Evolutionary conservation across 2,888 invertebrate genomes (phyloP).

Genomic region (Aplocera efformata): DNA sequence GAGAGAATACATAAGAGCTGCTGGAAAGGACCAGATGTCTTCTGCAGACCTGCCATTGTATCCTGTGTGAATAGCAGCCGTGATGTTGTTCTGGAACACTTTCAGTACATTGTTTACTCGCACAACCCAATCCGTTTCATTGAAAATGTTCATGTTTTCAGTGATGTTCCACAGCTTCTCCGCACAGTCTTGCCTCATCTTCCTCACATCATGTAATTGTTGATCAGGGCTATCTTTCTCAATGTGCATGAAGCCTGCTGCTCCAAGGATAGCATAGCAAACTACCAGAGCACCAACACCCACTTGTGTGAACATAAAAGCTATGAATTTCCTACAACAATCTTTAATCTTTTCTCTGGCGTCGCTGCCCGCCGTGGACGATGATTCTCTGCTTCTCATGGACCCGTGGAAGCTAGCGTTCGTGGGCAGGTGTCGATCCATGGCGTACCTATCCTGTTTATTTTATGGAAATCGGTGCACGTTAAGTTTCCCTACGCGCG

Average conservation of each 20-base stretch:
- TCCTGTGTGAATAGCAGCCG: slow-evolving; percentile 83
- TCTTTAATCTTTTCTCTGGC: slow-evolving; percentile 89
- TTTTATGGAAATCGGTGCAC: slow-evolving; percentile 32
- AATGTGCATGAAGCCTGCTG: slow-evolving; percentile 89
- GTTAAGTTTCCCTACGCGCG: slow-evolving; percentile 36
- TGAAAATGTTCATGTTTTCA: slow-evolving; percentile 84
- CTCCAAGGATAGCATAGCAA: slow-evolving; percentile 92
- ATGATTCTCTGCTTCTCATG: slow-evolving; percentile 83
- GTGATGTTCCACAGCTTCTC: slow-evolving; percentile 85
- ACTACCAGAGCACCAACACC: slow-evolving; percentile 94
- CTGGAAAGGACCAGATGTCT: slow-evolving; percentile 92
- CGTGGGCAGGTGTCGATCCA: slow-evolving; percentile 61
- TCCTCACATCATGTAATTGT: slow-evolving; percentile 70
- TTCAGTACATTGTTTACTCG: slow-evolving; percentile 82
- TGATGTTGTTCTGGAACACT: slow-evolving; percentile 85
- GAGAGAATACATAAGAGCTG: slow-evolving; percentile 92
- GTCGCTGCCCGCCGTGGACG: slow-evolving; percentile 83
- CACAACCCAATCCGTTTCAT: slow-evolving; percentile 82
- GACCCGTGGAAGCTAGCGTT: slow-evolving; percentile 79
- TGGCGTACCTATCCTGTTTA: slow-evolving; percentile 27
- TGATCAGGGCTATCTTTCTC: slow-evolving; percentile 83
- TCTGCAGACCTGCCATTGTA: slow-evolving; percentile 85
- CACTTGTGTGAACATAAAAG: slow-evolving; percentile 96
- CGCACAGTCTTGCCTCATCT: slow-evolving; percentile 79
- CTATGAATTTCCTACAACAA: slow-evolving; percentile 91